A percentile compares a stretch with the other conserved stretches of the same genome.
Evolutionary conservation across 2,113 vertebrate genomes (phyloP).

Genomic region (Bothrops jararaca): DNA sequence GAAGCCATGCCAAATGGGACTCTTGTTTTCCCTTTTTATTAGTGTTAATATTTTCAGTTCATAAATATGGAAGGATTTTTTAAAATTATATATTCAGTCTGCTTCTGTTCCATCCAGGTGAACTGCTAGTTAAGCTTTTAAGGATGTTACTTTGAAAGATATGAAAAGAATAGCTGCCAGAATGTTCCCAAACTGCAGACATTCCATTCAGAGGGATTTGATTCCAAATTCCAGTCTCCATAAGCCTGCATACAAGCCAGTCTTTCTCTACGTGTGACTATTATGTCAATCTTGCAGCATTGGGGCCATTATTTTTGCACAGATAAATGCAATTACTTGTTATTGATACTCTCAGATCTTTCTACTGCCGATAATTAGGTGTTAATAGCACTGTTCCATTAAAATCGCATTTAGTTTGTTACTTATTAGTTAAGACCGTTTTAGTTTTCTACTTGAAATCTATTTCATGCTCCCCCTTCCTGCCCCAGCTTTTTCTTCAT

Average conservation of each 20-base stretch:
- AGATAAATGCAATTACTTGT: not conserved
- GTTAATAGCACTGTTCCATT: not conserved
- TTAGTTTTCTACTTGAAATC: not conserved
- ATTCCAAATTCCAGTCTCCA: not conserved
- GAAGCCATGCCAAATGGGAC: conserved; percentile 68
- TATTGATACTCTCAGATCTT: not conserved
- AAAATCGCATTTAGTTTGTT: not conserved
- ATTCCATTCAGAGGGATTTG: not conserved
- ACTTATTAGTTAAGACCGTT: not conserved
- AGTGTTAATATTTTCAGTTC: conserved; percentile 61
- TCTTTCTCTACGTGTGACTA: not conserved
- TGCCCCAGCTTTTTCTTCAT: not conserved
- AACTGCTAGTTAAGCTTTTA: conserved; percentile 6
- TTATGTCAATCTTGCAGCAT: not conserved
- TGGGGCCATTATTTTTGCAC: not conserved
- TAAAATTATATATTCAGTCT: conserved; percentile 34
- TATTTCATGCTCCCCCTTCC: not conserved
- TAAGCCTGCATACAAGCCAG: not conserved
- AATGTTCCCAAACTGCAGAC: not conserved
- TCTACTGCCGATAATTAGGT: not conserved
- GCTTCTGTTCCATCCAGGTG: conserved; percentile 30
- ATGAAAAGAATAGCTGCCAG: not conserved
- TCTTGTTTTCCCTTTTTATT: conserved; percentile 61
- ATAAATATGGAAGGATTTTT: conserved; percentile 51
- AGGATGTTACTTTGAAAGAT: not conserved